Conservation (phyloP, 92 coral and sea anemone genomes). For the Meandrina meandrites region DNA sequence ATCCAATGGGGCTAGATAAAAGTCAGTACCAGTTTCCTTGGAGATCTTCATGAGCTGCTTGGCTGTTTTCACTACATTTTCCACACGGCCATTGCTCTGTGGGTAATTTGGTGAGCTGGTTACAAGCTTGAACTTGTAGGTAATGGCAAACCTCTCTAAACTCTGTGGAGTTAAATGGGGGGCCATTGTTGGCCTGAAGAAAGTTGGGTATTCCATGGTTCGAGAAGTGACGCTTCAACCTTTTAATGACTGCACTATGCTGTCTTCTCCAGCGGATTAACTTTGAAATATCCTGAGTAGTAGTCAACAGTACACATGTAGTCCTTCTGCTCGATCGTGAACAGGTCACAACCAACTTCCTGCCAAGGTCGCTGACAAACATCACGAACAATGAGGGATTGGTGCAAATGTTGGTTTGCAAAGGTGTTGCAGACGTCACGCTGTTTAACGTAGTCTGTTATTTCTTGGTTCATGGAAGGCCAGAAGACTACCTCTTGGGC, state of each 20-base stretch:
- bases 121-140: slow-evolving; percentile 18
- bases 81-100: slow-evolving; percentile 36
- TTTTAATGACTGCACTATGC: slow-evolving; percentile 2
- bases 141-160: slow-evolving; percentile 21
- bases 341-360: too few relatives aligned
- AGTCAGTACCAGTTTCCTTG: not conserved
- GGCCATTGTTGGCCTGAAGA: slow-evolving; percentile 42
- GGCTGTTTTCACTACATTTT: slow-evolving; percentile 37
- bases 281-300: slow-evolving; percentile 16
- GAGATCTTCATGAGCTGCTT: slow-evolving; percentile 11
- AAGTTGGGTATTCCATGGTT: slow-evolving; percentile 30
- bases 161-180: too few relatives aligned
- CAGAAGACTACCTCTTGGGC: slow-evolving; percentile 49
- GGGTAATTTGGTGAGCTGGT: slow-evolving; percentile 40
- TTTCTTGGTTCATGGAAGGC: slow-evolving; percentile 42
- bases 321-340: not conserved
- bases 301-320: slow-evolving; percentile 1
- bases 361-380: not conserved
- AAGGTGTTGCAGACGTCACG: not conserved
- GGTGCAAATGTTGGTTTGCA: not conserved
- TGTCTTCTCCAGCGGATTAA: not conserved
- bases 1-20: not conserved
- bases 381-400: not conserved
- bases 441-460: not conserved
- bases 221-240: slow-evolving; percentile 27